A percentile compares a stretch with the other conserved stretches of the same genome.
Conservation (phyloP, 2,888 invertebrate species). For the Camponotus fellah region DNA sequence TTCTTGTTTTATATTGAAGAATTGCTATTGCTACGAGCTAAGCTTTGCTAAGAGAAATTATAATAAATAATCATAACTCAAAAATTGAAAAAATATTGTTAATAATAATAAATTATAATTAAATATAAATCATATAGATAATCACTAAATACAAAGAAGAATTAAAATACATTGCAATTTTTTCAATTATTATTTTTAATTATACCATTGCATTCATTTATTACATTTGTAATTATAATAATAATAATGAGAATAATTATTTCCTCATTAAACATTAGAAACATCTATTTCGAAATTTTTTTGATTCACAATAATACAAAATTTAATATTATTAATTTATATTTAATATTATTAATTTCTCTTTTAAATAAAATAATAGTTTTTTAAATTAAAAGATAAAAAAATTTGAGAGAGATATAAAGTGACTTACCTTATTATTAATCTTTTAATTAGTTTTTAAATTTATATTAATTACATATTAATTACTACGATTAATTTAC, state of each 20-base stretch:
- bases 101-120: not conserved
- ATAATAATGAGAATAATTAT: not conserved
- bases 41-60: not conserved
- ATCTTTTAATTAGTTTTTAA: conserved; percentile 20
- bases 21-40: not conserved
- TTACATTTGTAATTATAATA: too few species aligned
- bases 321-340: not conserved
- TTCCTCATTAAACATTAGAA: not conserved
- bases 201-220: not conserved
- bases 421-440: not conserved
- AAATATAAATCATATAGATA: not conserved
- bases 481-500: not conserved
- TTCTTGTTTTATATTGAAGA: not conserved
- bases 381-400: not conserved
- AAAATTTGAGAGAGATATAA: not conserved
- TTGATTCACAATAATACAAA: not conserved
- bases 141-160: not conserved
- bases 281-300: not conserved
- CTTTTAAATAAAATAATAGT: not conserved
- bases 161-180: not conserved
- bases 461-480: not conserved
- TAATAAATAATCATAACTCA: not conserved
- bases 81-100: not conserved
- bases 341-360: not conserved
- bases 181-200: not conserved